Base-by-base conservation (phyloP, 2,888 invertebrate species). In the Torymus tubicola region DNA sequence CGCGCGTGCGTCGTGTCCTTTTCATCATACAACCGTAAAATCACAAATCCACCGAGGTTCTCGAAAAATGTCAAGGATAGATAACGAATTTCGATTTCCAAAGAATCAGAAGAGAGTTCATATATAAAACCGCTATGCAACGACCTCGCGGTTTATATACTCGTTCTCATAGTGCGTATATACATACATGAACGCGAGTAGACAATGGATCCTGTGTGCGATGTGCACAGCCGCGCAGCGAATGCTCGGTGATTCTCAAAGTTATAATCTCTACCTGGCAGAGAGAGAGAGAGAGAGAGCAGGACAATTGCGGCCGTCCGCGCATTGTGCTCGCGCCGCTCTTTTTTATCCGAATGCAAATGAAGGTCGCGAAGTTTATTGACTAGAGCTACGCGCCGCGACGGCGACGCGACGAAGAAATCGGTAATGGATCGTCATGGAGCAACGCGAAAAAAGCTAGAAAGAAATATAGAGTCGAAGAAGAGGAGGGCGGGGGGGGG, bases 311-410 rank as follows among this genome's bases (percentile, higher is more conserved):
- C 42, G 42, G 42, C 0, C 42, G 42, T 42, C 42, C 5, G 42
- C 42, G 10, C 42, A 42, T 42, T 42, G 42, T 42, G 42, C 42
- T 57, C 8, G 57, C 55, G 21, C 13, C 31, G 13, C 24, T 16
- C 52, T 31, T 60, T 57, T 52, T 72, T 13, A 68, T 55, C n/a
- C 24, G 12, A 53, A 73, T 78, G 68, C 73, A 78, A 78, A 78
- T 63, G 31, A 58, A 50, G 16, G 50, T 10, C 12, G 50, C 24
- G 60, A 42, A 24, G 53, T 57, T 73, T 73, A 73, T 64, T 64
- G 53, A 73, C 18, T 64, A 64, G 63, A 64, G 63, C 16, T 31
- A 8, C 8, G 31, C 31, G 31, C 31, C 5, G 4, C 42, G 2
- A 14, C 53, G 13, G 50, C 69, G 10, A 13, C 14, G 55, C 52